Base-by-base conservation (phyloP, 1,140 invertebrate species). In the Lethrus apterus region DNA sequence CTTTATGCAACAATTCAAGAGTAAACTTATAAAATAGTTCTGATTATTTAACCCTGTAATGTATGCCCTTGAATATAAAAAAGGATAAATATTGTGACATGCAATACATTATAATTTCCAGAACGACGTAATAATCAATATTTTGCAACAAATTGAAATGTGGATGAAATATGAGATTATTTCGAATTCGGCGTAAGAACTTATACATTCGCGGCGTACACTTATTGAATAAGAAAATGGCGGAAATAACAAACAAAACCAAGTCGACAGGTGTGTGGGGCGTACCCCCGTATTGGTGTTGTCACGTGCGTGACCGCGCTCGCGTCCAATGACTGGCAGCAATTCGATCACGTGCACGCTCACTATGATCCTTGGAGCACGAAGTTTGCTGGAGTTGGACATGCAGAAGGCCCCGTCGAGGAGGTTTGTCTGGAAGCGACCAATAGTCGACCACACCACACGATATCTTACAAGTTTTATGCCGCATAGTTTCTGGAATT, bases 321-420 rank as follows among this genome's bases (percentile, higher is more conserved):
- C 17, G 34, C 46, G 29, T 30, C 46, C 46, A 48, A 52, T 47
- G 42, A 35, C 35, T 35, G 33, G 15, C 34, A 34, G n/a, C 40
- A 44, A 35, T 19, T 44, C 38, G 23, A 31, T 23, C 46, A 44
- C 50, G 44, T 46, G 44, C 17, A 20, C 26, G 24, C 13, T 51
- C 24, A 48, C 45, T 42, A 42, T 36, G 38, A 43, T 47, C 38
- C 44, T 29, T 24, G 40, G 40, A 33, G 45, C 35, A 31, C 42
- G 23, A 18, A 41, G 18, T 47, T 21, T n/a, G 57, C 50, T 41
- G 33, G 67, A 68, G 66, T 48, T 60, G 23, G 51, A 53, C 33
- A 58, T 60, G 2, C 48, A 13, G 64, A 55, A 57, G 68, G 11
- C 54, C 54, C 23, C 51, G 71, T 47, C 35, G 8, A 38, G 45